These are phyloP conservation scores for Diacarnus erythraeanus DNA, from an alignment of 37 sponge, comb jelly and placozoan genomes.

Conservation along the genomic window DNA sequence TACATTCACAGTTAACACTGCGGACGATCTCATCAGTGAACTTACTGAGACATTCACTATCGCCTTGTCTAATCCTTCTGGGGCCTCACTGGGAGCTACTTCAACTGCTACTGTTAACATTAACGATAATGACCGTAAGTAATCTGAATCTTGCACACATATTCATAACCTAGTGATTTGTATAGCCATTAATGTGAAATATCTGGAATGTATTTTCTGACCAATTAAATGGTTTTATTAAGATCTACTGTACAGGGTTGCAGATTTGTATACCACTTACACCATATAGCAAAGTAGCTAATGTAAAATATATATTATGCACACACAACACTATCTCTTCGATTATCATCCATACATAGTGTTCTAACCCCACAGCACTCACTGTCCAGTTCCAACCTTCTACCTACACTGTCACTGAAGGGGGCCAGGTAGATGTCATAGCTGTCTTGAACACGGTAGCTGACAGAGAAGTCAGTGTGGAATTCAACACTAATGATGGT, in stretches of 20 bases:
- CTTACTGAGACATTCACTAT: constrained; percentile 9
- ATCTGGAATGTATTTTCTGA: too few relatives aligned
- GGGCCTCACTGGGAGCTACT: neutral
- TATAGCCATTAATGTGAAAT: too few relatives aligned
- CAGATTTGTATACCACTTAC: too few relatives aligned
- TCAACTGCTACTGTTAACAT: constrained; percentile 19
- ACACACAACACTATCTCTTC: too few relatives aligned
- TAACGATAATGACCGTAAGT: constrained; percentile 37
- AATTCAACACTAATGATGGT: constrained; percentile 36
- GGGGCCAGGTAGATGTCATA: too few relatives aligned
- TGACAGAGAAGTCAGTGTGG: constrained; percentile 3
- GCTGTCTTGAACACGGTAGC: neutral
- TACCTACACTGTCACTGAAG: neutral
- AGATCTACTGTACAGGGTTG: too few relatives aligned
- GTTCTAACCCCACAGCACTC: neutral
- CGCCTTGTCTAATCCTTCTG: neutral
- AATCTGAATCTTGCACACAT: too few relatives aligned
- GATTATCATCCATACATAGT: too few relatives aligned
- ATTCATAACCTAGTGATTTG: too few relatives aligned
- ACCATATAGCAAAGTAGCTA: too few relatives aligned
- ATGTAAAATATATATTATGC: too few relatives aligned
- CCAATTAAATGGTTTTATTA: neutral
- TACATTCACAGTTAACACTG: constrained; percentile 7
- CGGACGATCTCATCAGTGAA: constrained; percentile 28
- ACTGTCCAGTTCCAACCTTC: constrained; percentile 13